A percentile compares a stretch with the other conserved stretches of the same genome.
These are phyloP conservation scores for mouse (Mus musculus) DNA, from an alignment of 2,113 vertebrate genomes.

Conservation along the genomic window GRCm39 chr14:47583501-47584000, in stretches of 20 bases:
- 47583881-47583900: background rate
- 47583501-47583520: background rate
- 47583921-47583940: background rate
- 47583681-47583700: background rate
- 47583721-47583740: background rate
- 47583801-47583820: background rate
- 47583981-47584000: background rate
- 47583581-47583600: background rate
- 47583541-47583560: background rate
- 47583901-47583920: background rate
- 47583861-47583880: background rate
- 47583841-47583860: background rate
- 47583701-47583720: background rate
- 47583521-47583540: background rate
- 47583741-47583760: background rate
- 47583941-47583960: background rate
- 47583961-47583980: background rate
- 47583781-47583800: background rate
- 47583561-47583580: background rate
- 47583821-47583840: background rate
- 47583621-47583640: background rate
- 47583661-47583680: background rate
- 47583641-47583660: background rate
- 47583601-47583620: background rate
- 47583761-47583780: background rate